These are phyloP conservation scores for Pangasianodon hypophthalmus DNA, from an alignment of 2,113 vertebrate species.

Conservation along the genomic window DNA sequence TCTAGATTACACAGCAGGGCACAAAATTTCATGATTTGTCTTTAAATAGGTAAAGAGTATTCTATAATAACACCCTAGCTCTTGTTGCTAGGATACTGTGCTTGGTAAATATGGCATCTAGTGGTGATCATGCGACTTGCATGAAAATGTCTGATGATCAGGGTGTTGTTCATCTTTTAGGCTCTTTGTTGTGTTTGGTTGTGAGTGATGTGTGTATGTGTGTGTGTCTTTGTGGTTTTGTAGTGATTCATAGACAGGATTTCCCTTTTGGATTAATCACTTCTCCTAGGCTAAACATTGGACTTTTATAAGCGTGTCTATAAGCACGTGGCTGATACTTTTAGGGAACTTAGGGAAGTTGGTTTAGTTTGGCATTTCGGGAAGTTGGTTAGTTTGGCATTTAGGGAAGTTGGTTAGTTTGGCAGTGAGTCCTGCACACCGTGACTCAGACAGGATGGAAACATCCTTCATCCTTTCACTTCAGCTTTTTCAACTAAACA, in stretches of 20 bases:
- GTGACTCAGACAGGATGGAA: constrained; percentile 67
- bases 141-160: constrained; percentile 34
- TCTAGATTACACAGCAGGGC: neutral
- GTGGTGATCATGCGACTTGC: constrained; percentile 32
- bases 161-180: constrained; percentile 33
- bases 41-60: neutral
- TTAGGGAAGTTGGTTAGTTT: constrained; percentile 10
- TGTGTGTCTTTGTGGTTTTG: constrained; percentile 30
- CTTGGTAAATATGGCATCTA: constrained; percentile 32
- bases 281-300: constrained; percentile 53
- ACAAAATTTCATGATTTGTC: neutral
- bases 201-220: constrained; percentile 13
- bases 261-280: constrained; percentile 41
- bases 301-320: constrained; percentile 1
- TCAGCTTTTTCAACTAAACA: constrained; percentile 34
- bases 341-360: constrained; percentile 22
- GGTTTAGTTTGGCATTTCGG: constrained; percentile 10
- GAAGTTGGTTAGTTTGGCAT: constrained; percentile 14
- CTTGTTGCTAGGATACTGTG: constrained; percentile 41
- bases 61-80: constrained; percentile 9
- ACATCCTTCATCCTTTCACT: constrained; percentile 56
- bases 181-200: neutral
- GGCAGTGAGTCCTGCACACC: constrained; percentile 47
- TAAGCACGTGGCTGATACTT: constrained; percentile 1
- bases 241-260: constrained; percentile 42